Base-by-base conservation (phyloP, 2,113 vertebrate genomes). In the Clupea harengus region DNA sequence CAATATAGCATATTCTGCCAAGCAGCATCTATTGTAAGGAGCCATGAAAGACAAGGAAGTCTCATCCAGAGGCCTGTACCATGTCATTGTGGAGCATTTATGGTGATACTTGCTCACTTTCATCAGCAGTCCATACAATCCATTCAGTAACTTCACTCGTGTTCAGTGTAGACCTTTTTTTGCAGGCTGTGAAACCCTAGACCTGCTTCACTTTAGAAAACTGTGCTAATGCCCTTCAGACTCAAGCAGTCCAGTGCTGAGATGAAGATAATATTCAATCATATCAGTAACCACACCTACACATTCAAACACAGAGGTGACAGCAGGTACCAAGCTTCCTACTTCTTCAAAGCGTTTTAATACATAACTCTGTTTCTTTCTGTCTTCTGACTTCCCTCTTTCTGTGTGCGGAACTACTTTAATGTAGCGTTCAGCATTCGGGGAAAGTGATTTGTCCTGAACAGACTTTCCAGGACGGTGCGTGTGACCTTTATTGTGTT, bases 191-290 rank as follows among this genome's bases (percentile, higher is more conserved):
- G 4, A 22, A 20, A 60, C 54, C 54, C 4, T 6, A 7, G 18
- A 22, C 20, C 54, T 60, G 54, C 84, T 46, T 57, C 7, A 39
- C 75, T 88, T 85, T 90, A 86, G 82, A 87, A 81, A 88, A 85
- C 84, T 64, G 82, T 28, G 50, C 83, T 15, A 72, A 64, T 88
- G 89, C 89, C 86, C 87, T 88, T 85, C 82, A 90, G 83, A 85
- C 87, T 28, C 47, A 85, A 84, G 87, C 82, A 50, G 82, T 87
- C 84, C 75, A 86, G 85, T 85, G 82, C 81, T 82, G 67, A 82
- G 89, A 90, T 88, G 85, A 90, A 87, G 86, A 85, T 25, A 86
- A 84, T 80, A 90, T 83, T 89, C 88, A 89, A 82, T 85, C 86
- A 87, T 3, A 22, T 60, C 54, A 20, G 6, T 60, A 22, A 49